phyloP scores from a whole-genome alignment of 2,113 vertebrate species.

The Theristicus caerulescens region DNA sequence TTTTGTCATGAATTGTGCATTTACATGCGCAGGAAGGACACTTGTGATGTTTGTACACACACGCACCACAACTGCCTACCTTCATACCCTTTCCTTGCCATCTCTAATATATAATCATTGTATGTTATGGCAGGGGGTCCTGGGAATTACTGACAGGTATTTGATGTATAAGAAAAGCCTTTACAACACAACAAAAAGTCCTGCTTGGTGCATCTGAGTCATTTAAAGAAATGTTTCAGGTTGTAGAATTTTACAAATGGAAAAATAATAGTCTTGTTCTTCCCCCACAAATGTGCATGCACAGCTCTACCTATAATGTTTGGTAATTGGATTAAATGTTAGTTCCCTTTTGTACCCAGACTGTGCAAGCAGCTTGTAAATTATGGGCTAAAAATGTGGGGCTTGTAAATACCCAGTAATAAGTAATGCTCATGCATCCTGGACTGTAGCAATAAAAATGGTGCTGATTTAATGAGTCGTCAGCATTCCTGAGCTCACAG shows the following conservation, averaged over 20 bases:
- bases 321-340: background rate
- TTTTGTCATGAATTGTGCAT: background rate
- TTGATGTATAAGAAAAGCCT: background rate
- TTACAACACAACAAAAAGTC: background rate
- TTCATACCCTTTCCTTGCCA: background rate
- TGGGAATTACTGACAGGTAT: background rate
- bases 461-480: background rate
- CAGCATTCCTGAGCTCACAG: background rate
- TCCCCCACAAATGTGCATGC: background rate
- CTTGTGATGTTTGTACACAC: background rate
- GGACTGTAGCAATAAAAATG: background rate
- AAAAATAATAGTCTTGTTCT: background rate
- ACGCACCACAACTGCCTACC: background rate
- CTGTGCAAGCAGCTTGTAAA: background rate
- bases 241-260: background rate
- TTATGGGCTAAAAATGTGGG: background rate
- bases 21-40: background rate
- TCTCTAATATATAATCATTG: background rate
- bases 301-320: background rate
- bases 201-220: background rate
- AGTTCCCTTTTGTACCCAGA: background rate
- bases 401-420: background rate
- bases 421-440: background rate
- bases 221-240: background rate
- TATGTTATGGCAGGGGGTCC: background rate